A percentile compares a stretch with the other conserved stretches of the same genome.
These are phyloP conservation scores for Atrichornis clamosus DNA, from an alignment of 2,113 vertebrate species.

Conservation along the genomic window DNA sequence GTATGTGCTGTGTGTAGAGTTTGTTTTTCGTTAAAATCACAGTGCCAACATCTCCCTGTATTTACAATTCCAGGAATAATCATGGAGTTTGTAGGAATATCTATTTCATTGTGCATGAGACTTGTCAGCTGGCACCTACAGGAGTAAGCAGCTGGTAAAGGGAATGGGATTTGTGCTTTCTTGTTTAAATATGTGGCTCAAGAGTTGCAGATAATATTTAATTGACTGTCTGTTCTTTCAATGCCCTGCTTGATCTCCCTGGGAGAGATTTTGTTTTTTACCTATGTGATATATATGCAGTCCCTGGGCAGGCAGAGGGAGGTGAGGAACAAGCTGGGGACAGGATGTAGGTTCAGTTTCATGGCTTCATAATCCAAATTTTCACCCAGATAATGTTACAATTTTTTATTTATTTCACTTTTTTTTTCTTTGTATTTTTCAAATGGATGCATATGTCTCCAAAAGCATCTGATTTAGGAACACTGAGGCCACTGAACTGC, in stretches of 20 bases:
- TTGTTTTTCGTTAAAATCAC: not conserved
- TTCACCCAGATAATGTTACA: not conserved
- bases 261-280: slow-evolving; percentile 16
- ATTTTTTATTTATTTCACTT: not conserved
- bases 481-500: not conserved
- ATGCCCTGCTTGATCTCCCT: slow-evolving; percentile 46
- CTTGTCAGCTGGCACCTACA: slow-evolving; percentile 34
- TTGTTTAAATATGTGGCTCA: not conserved
- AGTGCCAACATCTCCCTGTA: slow-evolving; percentile 25
- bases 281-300: not conserved
- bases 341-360: not conserved
- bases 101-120: not conserved
- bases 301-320: not conserved
- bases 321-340: not conserved
- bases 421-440: not conserved
- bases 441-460: not conserved
- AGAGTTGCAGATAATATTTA: slow-evolving; percentile 34
- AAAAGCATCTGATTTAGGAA: not conserved
- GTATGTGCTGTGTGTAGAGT: not conserved
- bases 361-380: not conserved
- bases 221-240: slow-evolving; percentile 55
- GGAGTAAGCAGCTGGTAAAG: slow-evolving; percentile 3
- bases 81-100: not conserved
- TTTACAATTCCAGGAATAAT: slow-evolving; percentile 33
- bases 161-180: not conserved